A percentile compares a stretch with the other conserved stretches of the same genome.
These are phyloP conservation scores for Enteromius unitaeniatus DNA, from an alignment of 2,797 vertebrate genomes.

Conservation along the genomic window DNA sequence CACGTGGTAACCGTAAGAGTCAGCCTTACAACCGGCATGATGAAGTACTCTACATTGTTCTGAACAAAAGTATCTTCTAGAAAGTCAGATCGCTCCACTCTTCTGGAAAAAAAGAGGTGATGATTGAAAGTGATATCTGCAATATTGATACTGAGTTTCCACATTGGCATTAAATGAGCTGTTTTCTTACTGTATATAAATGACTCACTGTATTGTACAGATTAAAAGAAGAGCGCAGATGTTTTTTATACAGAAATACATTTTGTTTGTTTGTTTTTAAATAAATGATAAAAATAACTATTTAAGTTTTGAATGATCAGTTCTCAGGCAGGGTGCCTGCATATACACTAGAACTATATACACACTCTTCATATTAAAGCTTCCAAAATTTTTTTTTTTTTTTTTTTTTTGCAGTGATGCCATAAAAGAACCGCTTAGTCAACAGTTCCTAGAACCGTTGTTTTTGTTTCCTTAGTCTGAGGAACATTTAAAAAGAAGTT, in stretches of 20 bases:
- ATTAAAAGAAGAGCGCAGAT: neutral
- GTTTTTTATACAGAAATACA: neutral
- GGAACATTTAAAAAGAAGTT: neutral
- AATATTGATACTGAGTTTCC: conserved; percentile 11
- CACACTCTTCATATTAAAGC: neutral
- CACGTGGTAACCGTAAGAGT: neutral
- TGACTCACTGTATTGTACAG: neutral
- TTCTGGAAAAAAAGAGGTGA: conserved; percentile 1
- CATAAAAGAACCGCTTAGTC: neutral
- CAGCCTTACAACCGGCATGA: neutral
- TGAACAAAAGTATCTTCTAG: neutral
- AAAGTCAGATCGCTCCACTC: conserved; percentile 18
- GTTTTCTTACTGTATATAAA: neutral
- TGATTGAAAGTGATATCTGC: conserved; percentile 2
- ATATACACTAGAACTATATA: neutral
- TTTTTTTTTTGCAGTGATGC: neutral
- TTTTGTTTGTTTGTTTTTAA: neutral
- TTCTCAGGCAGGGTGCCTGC: neutral
- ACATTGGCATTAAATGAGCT: neutral
- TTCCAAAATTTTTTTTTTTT: neutral
- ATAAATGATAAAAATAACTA: neutral
- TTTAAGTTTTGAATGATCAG: neutral
- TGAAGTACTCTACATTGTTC: neutral
- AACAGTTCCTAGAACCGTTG: neutral
- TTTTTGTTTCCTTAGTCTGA: neutral